phyloP scores from a whole-genome alignment of 2,113 vertebrate genomes.

The Himantopus leucocephalus region DNA sequence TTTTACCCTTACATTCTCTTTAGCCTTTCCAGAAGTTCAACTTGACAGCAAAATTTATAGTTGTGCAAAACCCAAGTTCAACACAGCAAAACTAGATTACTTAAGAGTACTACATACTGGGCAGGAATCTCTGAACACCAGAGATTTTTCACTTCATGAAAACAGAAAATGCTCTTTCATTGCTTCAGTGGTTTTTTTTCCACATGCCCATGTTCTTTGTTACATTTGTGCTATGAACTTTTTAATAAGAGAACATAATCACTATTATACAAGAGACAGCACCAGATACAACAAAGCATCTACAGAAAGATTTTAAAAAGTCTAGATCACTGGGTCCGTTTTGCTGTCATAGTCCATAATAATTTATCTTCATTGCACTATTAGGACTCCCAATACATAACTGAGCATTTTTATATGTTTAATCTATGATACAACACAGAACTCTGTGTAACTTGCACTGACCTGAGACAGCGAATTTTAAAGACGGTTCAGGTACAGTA shows the following conservation, averaged over 20 bases:
- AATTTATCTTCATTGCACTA: neutral
- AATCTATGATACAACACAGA: neutral
- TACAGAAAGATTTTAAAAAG: neutral
- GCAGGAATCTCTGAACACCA: neutral
- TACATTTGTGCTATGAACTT: neutral
- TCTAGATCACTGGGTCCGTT: neutral
- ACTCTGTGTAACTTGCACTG: neutral
- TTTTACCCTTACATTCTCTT: neutral
- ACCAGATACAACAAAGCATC: neutral
- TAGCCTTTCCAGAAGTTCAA: neutral
- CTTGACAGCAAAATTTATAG: neutral
- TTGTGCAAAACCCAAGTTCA: neutral
- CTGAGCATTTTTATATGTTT: neutral
- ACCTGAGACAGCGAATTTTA: neutral
- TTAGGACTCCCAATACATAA: neutral
- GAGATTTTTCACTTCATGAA: neutral
- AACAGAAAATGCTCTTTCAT: neutral
- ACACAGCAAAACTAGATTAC: neutral
- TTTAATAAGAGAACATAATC: neutral
- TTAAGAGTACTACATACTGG: neutral
- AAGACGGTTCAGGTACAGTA: neutral
- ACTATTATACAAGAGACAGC: neutral
- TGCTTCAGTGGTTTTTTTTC: neutral
- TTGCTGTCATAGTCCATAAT: neutral
- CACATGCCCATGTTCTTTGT: neutral